Evolutionary conservation across 2,797 vertebrate species (phyloP), one percentile per base, ranked within the genome.

Genomic region (Pogoniulus pusillus): DNA sequence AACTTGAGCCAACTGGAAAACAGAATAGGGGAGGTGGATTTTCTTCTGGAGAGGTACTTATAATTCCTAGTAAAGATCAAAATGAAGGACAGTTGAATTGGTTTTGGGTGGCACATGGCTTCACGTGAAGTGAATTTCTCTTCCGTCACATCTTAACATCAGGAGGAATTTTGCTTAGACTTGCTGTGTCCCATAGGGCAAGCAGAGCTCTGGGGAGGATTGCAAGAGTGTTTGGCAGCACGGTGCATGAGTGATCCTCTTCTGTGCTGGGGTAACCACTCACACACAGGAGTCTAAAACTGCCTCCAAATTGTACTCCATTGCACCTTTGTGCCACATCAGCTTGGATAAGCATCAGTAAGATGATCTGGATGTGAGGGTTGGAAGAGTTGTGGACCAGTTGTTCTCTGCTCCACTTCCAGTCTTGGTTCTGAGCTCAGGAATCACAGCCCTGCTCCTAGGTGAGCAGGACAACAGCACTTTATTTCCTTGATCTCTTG

Each of bases 1-100:
- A 83, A 91, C 84, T 73, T 35, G 80, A 94, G 92, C 87, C 91
- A 94, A 74, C 91, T 93, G 87, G 94, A 92, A 95, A 95, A 92
- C 71, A 82, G 87, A 95, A 95, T 94, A 94, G 53, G 91, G 91
- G 87, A 82, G 94, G 68, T 78, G 57, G 94, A 93, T 95, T 95
- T 95, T 95, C 82, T 95, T 58, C 76, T 93, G 85, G 43, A 78
- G 55, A 26, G 70, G 79, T 85, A 89, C 55, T 96, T 89, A 87
- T 91, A 94, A 91, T 96, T 94, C 87, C 87, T 78, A 51, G 63
- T 94, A 93, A 85, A 90, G 85, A 90, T 89, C 84, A 93, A 93
- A 93, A 94, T 89, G 89, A 93, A 95, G 79, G 89, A 66, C 92
- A 83, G 27, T 94, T 83, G 79, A 55, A 41, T 90, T 93, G 37